Conservation (phyloP, 37 sponge, comb jelly and placozoan species). For the Geodia barretti region DNA sequence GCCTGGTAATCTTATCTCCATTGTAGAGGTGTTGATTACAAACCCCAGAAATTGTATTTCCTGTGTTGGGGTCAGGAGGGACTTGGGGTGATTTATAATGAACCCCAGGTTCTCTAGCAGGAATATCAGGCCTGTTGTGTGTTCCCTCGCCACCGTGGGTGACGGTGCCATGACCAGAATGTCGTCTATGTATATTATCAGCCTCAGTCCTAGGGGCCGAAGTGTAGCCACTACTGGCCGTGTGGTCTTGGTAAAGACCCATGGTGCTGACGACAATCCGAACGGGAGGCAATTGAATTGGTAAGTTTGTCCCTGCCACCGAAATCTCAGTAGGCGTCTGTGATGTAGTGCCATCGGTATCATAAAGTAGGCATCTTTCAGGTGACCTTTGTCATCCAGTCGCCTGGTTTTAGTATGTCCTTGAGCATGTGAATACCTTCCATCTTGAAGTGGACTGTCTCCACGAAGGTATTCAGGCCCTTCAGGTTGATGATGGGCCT, state of each 20-base stretch:
- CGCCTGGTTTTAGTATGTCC: conserved; percentile 26
- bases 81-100: conserved; percentile 33
- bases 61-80: conserved; percentile 13
- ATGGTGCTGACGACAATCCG: conserved; percentile 52
- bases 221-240: conserved; percentile 31
- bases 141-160: conserved; percentile 11
- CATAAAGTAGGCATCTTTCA: conserved; percentile 55
- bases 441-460: conserved; percentile 58
- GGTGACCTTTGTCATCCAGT: conserved; percentile 33
- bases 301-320: conserved; percentile 1
- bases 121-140: not conserved
- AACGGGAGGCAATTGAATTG: conserved; percentile 57
- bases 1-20: conserved; percentile 37
- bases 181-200: conserved; percentile 53
- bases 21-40: conserved; percentile 18
- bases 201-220: conserved; percentile 18
- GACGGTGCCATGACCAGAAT: conserved; percentile 46
- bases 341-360: conserved; percentile 3
- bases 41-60: conserved; percentile 60
- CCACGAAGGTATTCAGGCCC: conserved; percentile 22
- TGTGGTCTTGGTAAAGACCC: conserved; percentile 48
- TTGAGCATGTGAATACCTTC: conserved; percentile 45
- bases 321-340: conserved; percentile 15
- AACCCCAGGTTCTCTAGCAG: conserved; percentile 47
- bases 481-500: conserved; percentile 58